Conservation (phyloP, 2,113 vertebrate species). For the Coptodon bakossiorum region DNA sequence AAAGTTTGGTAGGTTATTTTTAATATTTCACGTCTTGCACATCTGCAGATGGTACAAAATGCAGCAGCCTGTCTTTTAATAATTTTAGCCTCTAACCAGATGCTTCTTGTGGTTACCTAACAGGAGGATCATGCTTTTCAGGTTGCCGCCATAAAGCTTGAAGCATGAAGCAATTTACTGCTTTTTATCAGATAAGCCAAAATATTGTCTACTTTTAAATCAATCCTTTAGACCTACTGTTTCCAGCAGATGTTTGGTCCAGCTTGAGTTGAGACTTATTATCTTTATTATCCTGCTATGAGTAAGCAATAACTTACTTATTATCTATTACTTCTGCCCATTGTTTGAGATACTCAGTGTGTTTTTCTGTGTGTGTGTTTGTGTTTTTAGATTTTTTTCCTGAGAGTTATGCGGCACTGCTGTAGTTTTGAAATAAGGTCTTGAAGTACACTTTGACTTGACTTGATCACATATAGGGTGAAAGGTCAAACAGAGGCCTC, state of each 20-base stretch:
- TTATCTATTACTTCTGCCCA: background rate
- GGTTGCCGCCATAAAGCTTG: background rate
- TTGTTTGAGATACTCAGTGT: background rate
- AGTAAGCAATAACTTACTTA: background rate
- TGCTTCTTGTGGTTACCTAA: background rate
- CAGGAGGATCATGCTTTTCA: background rate
- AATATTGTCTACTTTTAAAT: background rate
- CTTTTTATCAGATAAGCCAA: background rate
- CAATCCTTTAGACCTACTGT: background rate
- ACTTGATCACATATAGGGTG: background rate
- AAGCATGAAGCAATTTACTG: background rate
- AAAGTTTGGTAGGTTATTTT: background rate
- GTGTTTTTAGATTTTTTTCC: background rate
- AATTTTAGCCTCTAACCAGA: background rate
- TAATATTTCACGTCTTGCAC: background rate
- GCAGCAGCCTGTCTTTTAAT: background rate
- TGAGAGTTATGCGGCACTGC: background rate
- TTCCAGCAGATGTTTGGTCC: background rate
- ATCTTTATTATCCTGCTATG: background rate
- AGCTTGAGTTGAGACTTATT: fast-evolving
- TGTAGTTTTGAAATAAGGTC: background rate
- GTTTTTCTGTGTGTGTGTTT: background rate
- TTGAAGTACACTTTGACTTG: background rate
- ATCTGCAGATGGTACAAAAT: background rate
- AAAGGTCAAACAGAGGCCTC: background rate